Percentiles rank a stretch among this genome's conserved stretches.
These are phyloP conservation scores for Melanostigma gelatinosum DNA, from an alignment of 2,113 vertebrate genomes.

Conservation along the genomic window DNA sequence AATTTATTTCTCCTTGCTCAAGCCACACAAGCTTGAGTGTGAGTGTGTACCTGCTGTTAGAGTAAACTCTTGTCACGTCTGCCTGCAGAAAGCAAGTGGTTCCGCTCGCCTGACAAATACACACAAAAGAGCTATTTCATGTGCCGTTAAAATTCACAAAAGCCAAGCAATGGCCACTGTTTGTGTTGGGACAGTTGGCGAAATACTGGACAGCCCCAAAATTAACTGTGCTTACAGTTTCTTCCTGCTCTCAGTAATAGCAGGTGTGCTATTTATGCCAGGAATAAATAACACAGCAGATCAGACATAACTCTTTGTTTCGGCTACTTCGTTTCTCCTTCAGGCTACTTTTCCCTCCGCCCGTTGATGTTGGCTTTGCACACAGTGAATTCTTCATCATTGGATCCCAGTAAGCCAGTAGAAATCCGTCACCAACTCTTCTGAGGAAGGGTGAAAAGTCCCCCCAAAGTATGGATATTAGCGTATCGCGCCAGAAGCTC, in stretches of 20 bases:
- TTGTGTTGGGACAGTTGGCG: background rate
- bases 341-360: background rate
- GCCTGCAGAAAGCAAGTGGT: background rate
- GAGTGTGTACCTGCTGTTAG: conserved; percentile 3
- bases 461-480: conserved; percentile 9
- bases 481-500: background rate
- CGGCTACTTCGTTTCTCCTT: background rate
- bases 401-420: background rate
- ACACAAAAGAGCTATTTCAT: conserved; percentile 17
- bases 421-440: background rate
- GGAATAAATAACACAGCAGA: background rate
- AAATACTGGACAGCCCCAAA: background rate
- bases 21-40: background rate
- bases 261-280: background rate
- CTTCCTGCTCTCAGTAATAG: background rate
- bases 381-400: conserved; percentile 25
- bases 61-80: background rate
- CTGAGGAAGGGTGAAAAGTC: background rate
- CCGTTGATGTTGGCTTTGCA: background rate
- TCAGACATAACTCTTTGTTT: background rate
- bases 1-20: background rate
- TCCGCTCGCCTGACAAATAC: background rate
- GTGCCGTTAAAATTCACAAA: conserved; percentile 12
- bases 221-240: background rate
- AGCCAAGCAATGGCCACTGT: background rate